Percentiles rank a stretch among this genome's conserved stretches.
These are phyloP conservation scores for Carcina quercana DNA, from an alignment of 2,888 invertebrate species.

Conservation along the genomic window DNA sequence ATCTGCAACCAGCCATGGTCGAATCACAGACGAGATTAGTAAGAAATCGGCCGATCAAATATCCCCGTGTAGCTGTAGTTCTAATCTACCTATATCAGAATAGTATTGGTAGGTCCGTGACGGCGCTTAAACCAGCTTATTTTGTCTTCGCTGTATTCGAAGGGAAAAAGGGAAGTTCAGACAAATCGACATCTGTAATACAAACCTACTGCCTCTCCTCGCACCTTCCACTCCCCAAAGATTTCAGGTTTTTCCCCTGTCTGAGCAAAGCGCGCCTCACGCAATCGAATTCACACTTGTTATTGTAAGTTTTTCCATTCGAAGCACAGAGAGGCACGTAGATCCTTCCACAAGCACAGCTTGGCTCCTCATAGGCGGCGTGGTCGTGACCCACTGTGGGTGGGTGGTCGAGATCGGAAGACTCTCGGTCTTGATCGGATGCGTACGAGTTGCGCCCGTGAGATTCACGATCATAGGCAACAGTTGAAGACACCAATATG, in stretches of 20 bases:
- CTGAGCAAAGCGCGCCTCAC: slow-evolving; percentile 12
- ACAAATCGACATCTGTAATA: slow-evolving; percentile 12
- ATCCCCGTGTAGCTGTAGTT: too few species aligned
- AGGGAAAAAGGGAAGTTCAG: slow-evolving; percentile 21
- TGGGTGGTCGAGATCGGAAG: not conserved
- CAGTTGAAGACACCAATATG: slow-evolving; percentile 23
- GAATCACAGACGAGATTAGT: too few species aligned
- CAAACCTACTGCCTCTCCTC: slow-evolving; percentile 12
- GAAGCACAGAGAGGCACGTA: slow-evolving; percentile 58
- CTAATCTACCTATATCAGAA: too few species aligned
- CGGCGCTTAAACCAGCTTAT: too few species aligned
- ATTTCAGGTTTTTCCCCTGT: not conserved
- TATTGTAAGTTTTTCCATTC: slow-evolving; percentile 46
- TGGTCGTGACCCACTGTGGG: not conserved
- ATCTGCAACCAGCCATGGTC: too few species aligned
- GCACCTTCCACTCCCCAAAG: slow-evolving; percentile 24
- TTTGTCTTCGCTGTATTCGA: slow-evolving; percentile 7
- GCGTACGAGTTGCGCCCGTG: too few species aligned
- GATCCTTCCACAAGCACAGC: slow-evolving; percentile 50
- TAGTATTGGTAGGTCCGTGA: too few species aligned
- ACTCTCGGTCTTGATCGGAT: too few species aligned
- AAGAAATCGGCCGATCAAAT: too few species aligned
- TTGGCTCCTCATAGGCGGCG: slow-evolving; percentile 4
- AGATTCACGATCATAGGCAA: not conserved
- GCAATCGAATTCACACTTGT: slow-evolving; percentile 53